Conservation (phyloP, 2,797 vertebrate genomes). For the Enteromius afrohamiltoni region DNA sequence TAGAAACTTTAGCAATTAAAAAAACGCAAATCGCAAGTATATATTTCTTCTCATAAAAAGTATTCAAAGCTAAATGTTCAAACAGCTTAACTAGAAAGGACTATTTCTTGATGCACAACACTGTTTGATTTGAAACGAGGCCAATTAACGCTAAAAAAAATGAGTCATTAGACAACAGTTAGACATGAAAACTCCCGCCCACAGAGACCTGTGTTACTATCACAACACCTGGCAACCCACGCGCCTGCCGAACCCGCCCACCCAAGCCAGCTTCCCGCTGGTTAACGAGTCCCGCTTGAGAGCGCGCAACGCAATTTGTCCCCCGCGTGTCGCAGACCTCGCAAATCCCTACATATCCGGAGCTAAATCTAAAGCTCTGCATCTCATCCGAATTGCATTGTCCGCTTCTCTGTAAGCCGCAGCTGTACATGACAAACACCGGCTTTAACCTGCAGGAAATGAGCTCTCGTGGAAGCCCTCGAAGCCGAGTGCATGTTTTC, state of each 20-base stretch:
- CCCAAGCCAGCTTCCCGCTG: not conserved
- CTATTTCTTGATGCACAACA: not conserved
- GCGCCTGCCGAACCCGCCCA: not conserved
- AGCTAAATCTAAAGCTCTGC: conserved; percentile 31
- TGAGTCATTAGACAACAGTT: not conserved
- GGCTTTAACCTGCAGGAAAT: conserved; percentile 67
- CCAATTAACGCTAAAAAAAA: not conserved
- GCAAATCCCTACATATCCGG: conserved; percentile 33
- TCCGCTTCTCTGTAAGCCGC: not conserved
- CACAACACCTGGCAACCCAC: conserved; percentile 2
- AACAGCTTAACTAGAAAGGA: not conserved
- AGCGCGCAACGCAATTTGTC: conserved; percentile 34
- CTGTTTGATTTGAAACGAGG: not conserved
- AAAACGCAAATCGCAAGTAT: not conserved
- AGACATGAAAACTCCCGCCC: not conserved
- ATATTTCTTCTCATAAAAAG: not conserved
- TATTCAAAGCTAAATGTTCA: not conserved
- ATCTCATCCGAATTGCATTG: conserved; percentile 11
- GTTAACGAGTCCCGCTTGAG: not conserved
- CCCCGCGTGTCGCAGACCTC: conserved; percentile 22
- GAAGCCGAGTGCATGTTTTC: conserved; percentile 62
- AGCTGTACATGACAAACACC: conserved; percentile 42
- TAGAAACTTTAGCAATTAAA: not conserved
- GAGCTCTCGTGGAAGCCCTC: conserved; percentile 60
- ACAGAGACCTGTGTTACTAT: not conserved